Conservation (phyloP, 2,888 invertebrate genomes). For the Litoditis marina region DNA sequence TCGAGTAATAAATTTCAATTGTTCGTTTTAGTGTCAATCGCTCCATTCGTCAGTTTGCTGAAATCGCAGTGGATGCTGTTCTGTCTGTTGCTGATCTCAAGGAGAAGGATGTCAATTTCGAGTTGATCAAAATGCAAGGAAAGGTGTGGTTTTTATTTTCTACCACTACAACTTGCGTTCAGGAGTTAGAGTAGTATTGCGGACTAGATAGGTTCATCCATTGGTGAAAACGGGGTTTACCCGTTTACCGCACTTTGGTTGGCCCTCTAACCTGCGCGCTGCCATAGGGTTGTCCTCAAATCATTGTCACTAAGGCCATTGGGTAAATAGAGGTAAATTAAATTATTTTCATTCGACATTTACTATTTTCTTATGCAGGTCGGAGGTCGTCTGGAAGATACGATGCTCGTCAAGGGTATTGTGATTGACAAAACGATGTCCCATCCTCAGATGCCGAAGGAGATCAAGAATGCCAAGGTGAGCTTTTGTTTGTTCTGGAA, state of each 20-base stretch:
- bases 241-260: no score
- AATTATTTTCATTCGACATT: not conserved
- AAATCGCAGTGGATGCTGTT: slow-evolving; percentile 95
- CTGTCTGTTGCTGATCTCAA: slow-evolving; percentile 90
- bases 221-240: no score
- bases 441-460: slow-evolving; percentile 96
- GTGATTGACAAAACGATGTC: slow-evolving; percentile 85
- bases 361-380: slow-evolving; percentile 66
- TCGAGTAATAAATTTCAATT: no score
- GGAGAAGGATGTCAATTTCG: slow-evolving; percentile 94
- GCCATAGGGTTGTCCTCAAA: no score
- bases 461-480: slow-evolving; percentile 48
- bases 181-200: no score
- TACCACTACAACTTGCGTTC: no score
- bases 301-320: no score
- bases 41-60: slow-evolving; percentile 93
- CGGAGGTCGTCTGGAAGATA: slow-evolving; percentile 94
- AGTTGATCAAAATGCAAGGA: slow-evolving; percentile 94
- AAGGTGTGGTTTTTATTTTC: slow-evolving; percentile 71
- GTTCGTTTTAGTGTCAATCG: slow-evolving; percentile 76
- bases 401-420: slow-evolving; percentile 90
- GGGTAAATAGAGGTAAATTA: not conserved
- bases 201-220: no score
- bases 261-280: no score
- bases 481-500: no score